Conservation (phyloP, 2,113 vertebrate species). For the Rana temporaria region DNA sequence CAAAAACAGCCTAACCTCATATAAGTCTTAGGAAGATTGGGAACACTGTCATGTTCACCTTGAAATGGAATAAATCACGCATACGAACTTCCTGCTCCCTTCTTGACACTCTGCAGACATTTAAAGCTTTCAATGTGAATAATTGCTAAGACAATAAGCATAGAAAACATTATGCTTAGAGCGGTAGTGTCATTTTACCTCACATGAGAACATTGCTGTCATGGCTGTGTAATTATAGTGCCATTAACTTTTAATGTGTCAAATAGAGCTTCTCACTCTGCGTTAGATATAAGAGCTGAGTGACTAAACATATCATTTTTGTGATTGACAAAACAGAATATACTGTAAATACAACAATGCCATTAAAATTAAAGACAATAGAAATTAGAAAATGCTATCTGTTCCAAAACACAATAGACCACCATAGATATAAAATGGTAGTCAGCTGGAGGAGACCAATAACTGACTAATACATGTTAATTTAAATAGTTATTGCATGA, state of each 20-base stretch:
- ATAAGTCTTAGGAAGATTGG: conserved; percentile 9
- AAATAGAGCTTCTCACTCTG: not conserved
- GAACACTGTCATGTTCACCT: conserved; percentile 22
- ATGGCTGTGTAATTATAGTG: not conserved
- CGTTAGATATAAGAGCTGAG: too few species aligned
- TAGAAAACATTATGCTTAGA: conserved; percentile 19
- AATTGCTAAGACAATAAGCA: conserved; percentile 28
- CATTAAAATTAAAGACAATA: too few species aligned
- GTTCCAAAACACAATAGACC: too few species aligned
- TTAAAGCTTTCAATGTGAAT: conserved; percentile 31
- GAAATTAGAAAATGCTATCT: too few species aligned
- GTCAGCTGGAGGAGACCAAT: too few species aligned
- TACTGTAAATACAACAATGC: too few species aligned
- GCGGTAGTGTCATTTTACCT: conserved; percentile 20
- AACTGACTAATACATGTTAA: too few species aligned
- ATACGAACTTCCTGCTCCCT: conserved; percentile 14
- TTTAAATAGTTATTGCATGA: too few species aligned
- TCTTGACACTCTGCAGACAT: conserved; percentile 13
- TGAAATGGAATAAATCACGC: conserved; percentile 37
- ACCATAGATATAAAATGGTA: too few species aligned
- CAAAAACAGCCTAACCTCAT: not conserved
- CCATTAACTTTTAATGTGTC: not conserved
- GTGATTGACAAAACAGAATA: too few species aligned
- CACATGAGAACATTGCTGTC: conserved; percentile 13
- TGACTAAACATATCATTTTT: too few species aligned